Evolutionary conservation across 1,140 invertebrate genomes (phyloP).

Genomic region (Leptoteleia sp.): DNA sequence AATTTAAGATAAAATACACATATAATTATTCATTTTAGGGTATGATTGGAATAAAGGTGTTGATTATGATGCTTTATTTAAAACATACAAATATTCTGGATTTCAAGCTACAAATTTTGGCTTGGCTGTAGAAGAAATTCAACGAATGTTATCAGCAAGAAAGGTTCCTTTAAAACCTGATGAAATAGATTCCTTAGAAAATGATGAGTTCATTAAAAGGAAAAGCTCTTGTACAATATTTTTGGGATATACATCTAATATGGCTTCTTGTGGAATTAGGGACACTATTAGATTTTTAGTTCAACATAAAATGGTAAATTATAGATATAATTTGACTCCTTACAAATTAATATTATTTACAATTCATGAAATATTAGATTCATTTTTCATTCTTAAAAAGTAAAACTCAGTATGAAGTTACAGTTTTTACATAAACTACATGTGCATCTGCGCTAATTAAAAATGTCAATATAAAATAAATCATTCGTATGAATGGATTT

Average conservation of each 20-base stretch:
- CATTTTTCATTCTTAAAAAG: too few species aligned
- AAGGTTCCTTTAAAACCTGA: constrained; percentile 85
- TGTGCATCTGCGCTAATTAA: too few species aligned
- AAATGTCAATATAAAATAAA: too few species aligned
- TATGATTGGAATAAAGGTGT: constrained; percentile 97
- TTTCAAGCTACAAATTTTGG: constrained; percentile 99
- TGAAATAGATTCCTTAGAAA: constrained; percentile 85
- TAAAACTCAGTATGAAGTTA: too few species aligned
- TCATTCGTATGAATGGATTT: too few species aligned
- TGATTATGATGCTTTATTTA: constrained; percentile 92
- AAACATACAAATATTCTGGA: constrained; percentile 90
- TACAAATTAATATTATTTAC: background rate
- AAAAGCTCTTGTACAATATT: constrained; percentile 96
- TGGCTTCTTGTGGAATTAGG: constrained; percentile 96
- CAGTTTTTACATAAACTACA: too few species aligned
- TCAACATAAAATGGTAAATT: constrained; percentile 88
- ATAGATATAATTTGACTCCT: background rate
- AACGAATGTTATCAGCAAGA: constrained; percentile 92
- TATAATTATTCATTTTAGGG: constrained; percentile 81
- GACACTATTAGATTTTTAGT: constrained; percentile 95
- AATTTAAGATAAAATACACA: too few species aligned
- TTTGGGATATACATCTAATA: constrained; percentile 98
- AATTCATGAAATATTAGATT: too few species aligned
- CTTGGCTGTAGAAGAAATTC: constrained; percentile 93
- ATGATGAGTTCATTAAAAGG: constrained; percentile 90